Evolutionary conservation across 53 echinoderm and acorn worm species (phyloP).

Genomic region (Zoroaster sp.): DNA sequence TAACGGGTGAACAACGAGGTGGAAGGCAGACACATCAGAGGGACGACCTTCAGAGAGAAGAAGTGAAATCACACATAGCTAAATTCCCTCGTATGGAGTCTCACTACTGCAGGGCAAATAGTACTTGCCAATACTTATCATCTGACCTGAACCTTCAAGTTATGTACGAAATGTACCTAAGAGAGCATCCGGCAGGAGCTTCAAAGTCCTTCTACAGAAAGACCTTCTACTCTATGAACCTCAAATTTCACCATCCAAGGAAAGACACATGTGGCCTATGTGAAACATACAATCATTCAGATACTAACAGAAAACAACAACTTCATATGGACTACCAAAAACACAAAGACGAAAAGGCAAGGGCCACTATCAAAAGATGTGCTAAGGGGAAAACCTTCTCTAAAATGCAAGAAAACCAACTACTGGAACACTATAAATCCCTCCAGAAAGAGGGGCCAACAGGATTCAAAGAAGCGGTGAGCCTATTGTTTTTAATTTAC

Average conservation of each 20-base stretch:
- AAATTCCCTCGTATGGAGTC: slow-evolving; percentile 9
- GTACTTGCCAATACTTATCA: slow-evolving; percentile 38
- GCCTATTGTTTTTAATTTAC: too few relatives aligned
- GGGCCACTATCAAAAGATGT: too few relatives aligned
- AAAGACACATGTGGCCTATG: slow-evolving; percentile 60
- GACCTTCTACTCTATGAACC: slow-evolving; percentile 46
- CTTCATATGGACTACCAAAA: neutral
- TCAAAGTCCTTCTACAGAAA: neutral
- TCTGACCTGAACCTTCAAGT: slow-evolving; percentile 33
- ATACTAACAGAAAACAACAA: neutral
- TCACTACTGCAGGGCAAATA: slow-evolving; percentile 46
- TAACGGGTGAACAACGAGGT: slow-evolving; percentile 12
- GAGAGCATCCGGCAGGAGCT: neutral
- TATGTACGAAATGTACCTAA: neutral
- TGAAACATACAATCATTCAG: slow-evolving; percentile 25
- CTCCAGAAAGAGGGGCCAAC: too few relatives aligned
- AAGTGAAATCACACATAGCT: slow-evolving; percentile 32
- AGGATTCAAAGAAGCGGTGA: too few relatives aligned
- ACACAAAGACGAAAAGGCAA: slow-evolving; percentile 49
- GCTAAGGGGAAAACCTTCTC: too few relatives aligned
- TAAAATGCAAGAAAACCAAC: too few relatives aligned
- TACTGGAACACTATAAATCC: too few relatives aligned
- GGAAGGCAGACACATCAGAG: neutral
- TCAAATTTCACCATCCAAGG: slow-evolving; percentile 62
- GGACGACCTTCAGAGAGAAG: neutral